Base-by-base conservation (phyloP, 2,797 vertebrate species). In the Hippopotamyrus pictus region DNA sequence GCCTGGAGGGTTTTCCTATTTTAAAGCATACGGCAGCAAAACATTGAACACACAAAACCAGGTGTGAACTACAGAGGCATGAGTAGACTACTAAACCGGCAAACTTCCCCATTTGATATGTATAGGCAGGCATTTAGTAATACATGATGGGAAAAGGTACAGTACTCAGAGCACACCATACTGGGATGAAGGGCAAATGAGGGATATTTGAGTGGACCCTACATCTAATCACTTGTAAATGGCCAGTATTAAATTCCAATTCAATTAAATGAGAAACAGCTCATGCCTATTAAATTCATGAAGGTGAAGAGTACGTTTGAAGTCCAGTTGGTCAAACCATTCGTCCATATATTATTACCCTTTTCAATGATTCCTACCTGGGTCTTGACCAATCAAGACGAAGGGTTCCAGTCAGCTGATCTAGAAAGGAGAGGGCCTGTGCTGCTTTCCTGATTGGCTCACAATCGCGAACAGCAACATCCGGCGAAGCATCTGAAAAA, bases 311-410 rank as follows among this genome's bases (percentile, higher is more conserved):
- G 76, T 82, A 82, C 3, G 19, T 8, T 86, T 90, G 89, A 65
- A 91, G 90, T 90, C 89, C 69, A 44, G 73, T 11, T 46, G 65
- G 29, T 17, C 65, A 37, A 86, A 53, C 50, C 83, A 53, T 33
- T 33, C 29, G 3, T 33, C 11, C 19, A 57, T 33, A 53, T n/a
- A 53, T 53, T 2, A 46, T 54, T 33, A 88, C 25, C 44, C 22
- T 41, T 33, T 33, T 50, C 62, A 51, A 48, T 29, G 48, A 5
- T 41, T 87, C 88, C 90, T 94, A 95, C 95, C 93, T 93, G 62
- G 33, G 46, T 88, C 90, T 82, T 62, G 86, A 88, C 83, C 65
- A 89, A 11, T 82, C 41, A 29, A 54, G 89, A 83, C 14, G 89
- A 87, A 54, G 90, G 5, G 86, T 89, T 92, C 89, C 91, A 65